Base-by-base conservation (phyloP, 2,888 invertebrate species). In the Drosophila conformis region DNA sequence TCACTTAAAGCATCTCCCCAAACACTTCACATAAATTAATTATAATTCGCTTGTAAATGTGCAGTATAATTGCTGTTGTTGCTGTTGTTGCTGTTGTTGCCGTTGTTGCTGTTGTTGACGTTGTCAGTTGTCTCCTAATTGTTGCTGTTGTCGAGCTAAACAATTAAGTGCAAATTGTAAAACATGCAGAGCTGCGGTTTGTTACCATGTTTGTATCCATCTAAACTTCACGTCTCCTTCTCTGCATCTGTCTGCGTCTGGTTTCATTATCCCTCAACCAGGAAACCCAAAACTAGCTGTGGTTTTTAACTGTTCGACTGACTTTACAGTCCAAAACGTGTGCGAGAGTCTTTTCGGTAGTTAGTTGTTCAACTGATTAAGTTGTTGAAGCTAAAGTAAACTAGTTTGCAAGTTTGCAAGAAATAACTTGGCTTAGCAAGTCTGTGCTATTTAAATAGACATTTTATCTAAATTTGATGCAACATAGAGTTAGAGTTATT, bases 21-120 rank as follows among this genome's bases (percentile, higher is more conserved):
- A 63, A 48, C 72, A 71, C 64, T 84, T 60, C 68, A 79, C 87
- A 89, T 85, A 84, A 89, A 85, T 85, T 89, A 89, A 89, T 89
- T 85, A 85, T 77, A 87, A 79, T 76, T 53, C 61, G 75, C 82
- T 73, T 72, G 70, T 73, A 69, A 75, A 74, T 81, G 76, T 73
- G 71, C 64, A 58, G 53, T 40, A 48, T 67, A 75, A 87, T 74
- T 52, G 71, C 56, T 69, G 38, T 78, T 65, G 42, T 62, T 71
- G 74, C 59, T 81, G 38, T 78, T 65, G 42, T 62, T 71, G 74
- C 59, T 81, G 21, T 21, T 21, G 21, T 74, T 52, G 71, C 56
- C 66, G 38, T 78, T 65, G 42, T 62, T 71, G 74, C 59, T 81
- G 60, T 70, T 54, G 31, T 64, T 49, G 57, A 36, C 42, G 68